Evolutionary conservation across 2,888 invertebrate genomes (phyloP).

Genomic region (Cactoblastis cactorum): DNA sequence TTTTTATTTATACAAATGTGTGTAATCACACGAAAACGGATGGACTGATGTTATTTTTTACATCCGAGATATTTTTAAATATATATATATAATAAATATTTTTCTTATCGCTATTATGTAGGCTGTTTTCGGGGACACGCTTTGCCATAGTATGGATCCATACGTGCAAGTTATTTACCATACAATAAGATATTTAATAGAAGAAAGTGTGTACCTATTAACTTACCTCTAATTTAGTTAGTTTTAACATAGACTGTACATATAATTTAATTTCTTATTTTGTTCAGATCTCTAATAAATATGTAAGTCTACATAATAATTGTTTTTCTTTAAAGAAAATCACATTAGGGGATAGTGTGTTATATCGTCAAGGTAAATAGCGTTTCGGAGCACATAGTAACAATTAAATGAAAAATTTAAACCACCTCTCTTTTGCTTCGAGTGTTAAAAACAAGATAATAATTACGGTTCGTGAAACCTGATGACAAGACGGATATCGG

Average conservation of each 20-base stretch:
- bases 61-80: slow-evolving; percentile 49
- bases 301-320: slow-evolving; percentile 68
- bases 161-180: slow-evolving; percentile 41
- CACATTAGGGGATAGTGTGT: too few relatives aligned
- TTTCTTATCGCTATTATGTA: slow-evolving; percentile 35
- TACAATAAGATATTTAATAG: slow-evolving; percentile 61
- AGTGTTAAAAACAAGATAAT: too few relatives aligned
- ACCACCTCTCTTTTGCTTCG: too few relatives aligned
- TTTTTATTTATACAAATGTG: slow-evolving; percentile 55
- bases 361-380: too few relatives aligned
- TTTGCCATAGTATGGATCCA: slow-evolving; percentile 45
- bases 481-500: too few relatives aligned
- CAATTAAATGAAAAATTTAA: too few relatives aligned
- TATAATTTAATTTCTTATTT: slow-evolving; percentile 81
- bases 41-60: slow-evolving; percentile 68
- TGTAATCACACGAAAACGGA: slow-evolving; percentile 65
- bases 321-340: slow-evolving; percentile 32
- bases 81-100: slow-evolving; percentile 27
- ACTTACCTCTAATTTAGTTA: slow-evolving; percentile 78
- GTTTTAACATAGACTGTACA: slow-evolving; percentile 81
- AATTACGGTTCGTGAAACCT: too few relatives aligned
- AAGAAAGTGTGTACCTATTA: slow-evolving; percentile 76
- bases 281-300: slow-evolving; percentile 81
- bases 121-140: slow-evolving; percentile 33
- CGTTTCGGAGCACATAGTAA: too few relatives aligned